phyloP scores from a whole-genome alignment of 2,113 vertebrate species.

The Neoarius graeffei region DNA sequence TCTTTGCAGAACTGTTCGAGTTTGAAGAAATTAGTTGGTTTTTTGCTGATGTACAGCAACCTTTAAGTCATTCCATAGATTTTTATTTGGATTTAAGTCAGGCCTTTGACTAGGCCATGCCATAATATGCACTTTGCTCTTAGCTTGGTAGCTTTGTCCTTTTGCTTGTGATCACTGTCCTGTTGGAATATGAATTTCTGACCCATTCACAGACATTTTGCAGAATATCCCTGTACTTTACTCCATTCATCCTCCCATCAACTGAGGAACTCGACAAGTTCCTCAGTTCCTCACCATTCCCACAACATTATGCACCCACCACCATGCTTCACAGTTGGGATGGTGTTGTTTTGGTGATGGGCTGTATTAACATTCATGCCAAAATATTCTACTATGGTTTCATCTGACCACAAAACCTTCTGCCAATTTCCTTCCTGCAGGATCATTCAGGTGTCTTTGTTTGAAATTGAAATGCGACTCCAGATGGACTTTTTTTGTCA shows the following conservation, averaged over 20 bases:
- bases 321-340: neutral
- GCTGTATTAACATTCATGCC: neutral
- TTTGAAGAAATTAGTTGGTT: neutral
- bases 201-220: neutral
- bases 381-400: neutral
- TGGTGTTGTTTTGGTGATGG: neutral
- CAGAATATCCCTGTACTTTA: neutral
- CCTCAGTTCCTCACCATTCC: neutral
- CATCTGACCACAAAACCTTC: neutral
- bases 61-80: neutral
- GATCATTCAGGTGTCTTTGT: neutral
- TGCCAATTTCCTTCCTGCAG: neutral
- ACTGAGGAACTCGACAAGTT: neutral
- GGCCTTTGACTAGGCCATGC: neutral
- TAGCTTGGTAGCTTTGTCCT: neutral
- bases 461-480: neutral
- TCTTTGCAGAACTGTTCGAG: neutral
- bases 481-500: neutral
- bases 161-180: neutral
- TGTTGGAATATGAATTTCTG: neutral
- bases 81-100: neutral
- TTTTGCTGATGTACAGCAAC: neutral
- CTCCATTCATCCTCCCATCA: neutral
- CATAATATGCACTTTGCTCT: neutral
- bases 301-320: neutral